A percentile compares a stretch with the other conserved stretches of the same genome.
phyloP scores from a whole-genome alignment of 2,888 invertebrate genomes.

The Leptura quadrifasciata region DNA sequence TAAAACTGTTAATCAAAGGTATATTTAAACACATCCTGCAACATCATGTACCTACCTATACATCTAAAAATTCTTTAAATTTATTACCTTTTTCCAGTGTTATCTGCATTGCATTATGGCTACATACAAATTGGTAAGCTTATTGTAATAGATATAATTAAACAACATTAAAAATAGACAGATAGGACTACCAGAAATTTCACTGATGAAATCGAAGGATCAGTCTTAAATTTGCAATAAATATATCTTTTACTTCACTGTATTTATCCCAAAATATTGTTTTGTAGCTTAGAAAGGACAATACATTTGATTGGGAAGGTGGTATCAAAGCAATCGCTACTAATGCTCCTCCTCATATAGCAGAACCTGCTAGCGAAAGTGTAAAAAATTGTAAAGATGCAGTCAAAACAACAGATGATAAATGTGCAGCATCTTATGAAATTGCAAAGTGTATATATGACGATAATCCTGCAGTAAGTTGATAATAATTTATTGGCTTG shows the following conservation, averaged over 20 bases:
- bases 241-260: neutral
- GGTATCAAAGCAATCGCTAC: conserved; percentile 72
- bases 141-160: neutral
- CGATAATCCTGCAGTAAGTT: conserved; percentile 72
- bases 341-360: conserved; percentile 73
- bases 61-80: no score
- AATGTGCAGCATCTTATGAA: conserved; percentile 75
- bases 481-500: neutral
- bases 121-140: conserved; percentile 75
- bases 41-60: no score
- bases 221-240: neutral
- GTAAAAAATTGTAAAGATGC: conserved; percentile 75
- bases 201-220: no score
- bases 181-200: no score
- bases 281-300: conserved; percentile 56
- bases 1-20: no score
- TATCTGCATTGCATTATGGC: conserved; percentile 75
- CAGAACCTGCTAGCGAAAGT: conserved; percentile 59
- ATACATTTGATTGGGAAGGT: conserved; percentile 73
- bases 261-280: neutral
- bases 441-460: conserved; percentile 76
- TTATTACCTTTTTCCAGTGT: conserved; percentile 71
- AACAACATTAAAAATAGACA: no score
- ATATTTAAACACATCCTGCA: no score
- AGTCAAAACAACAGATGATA: conserved; percentile 70